Evolutionary conservation across 2,797 vertebrate species (phyloP), one percentile per base, ranked within the genome.

Genomic region (Cyclopterus lumpus): DNA sequence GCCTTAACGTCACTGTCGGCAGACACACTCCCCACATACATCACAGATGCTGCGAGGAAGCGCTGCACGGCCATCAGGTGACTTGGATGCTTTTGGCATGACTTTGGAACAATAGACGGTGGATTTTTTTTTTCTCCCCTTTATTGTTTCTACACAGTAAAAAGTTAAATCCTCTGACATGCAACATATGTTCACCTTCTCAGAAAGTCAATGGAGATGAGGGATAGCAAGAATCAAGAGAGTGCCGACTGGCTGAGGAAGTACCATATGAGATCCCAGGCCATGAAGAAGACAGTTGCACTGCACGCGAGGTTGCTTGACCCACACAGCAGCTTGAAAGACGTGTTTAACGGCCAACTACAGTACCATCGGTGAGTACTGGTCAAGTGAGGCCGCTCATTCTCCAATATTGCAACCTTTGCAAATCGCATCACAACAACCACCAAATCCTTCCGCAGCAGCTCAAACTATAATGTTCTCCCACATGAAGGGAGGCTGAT

Each of bases 21-120:
- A 67, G 96, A 97, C 89, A 98, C 96, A 16, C 96, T 99, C 40
- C 98, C 98, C 6, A 95, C 95, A 30, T 95, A 95, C 85, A 98
- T 98, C 84, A 96, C 97, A 58, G 97, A 99, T 67, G 95, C 96
- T 82, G 93, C 90, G 60, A 96, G 96, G 87, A 97, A 94, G 90
- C 95, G 97, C 65, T 88, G 93, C 63, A 89, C 87, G 83, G 96
- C 96, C 62, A 95, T 98, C 91, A 97, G 96, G 98, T 99, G 84
- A 95, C 46, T 12, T 32, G 15, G 8, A 49, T 55, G 28, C 28
- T 44, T 48, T 72, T 49, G 14, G 1, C 11, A 18, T 51, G 24
- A 58, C 14, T 42, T 22, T 38, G 18, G 5, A 62, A 34, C 42
- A 24, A 44, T 4, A 48, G 11, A 58, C 5, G 24, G 42, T 32